A percentile compares a stretch with the other conserved stretches of the same genome.
Conservation (phyloP, 2,113 vertebrate genomes). For the Oryctolagus cuniculus region mOryCun1.1 NC_091438.1:12354001-12354500, state of each 20-base stretch:
- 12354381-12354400: neutral
- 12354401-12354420: neutral
- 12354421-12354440: neutral
- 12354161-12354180: neutral
- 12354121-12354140: too few species aligned
- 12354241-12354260: neutral
- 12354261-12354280: neutral
- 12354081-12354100: neutral
- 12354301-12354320: neutral
- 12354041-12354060: too few species aligned
- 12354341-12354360: too few species aligned
- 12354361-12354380: too few species aligned
- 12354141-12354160: neutral
- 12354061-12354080: accelerated
- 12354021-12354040: too few species aligned
- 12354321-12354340: neutral
- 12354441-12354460: neutral
- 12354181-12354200: neutral
- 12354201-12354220: neutral
- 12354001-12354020: too few species aligned
- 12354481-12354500: neutral
- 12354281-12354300: neutral
- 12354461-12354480: neutral
- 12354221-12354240: neutral
- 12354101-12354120: neutral